A percentile compares a stretch with the other conserved stretches of the same genome.
Conservation (phyloP, 2,888 invertebrate species). For the Pharmacophagus antenor region DNA sequence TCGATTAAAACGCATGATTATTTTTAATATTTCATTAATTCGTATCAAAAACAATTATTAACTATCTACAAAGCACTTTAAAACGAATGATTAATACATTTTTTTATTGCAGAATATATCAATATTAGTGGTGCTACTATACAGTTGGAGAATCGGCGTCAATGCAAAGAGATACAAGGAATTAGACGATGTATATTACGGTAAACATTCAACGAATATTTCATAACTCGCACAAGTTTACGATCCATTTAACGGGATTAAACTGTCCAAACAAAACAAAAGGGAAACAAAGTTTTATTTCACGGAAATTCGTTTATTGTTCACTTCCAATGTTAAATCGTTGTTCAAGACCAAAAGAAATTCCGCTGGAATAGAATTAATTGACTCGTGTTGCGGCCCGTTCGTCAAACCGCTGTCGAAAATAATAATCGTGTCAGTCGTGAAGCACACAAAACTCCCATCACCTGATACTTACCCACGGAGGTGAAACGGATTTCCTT, state of each 20-base stretch:
- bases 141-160: constrained; percentile 88
- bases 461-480: neutral
- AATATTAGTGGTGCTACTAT: constrained; percentile 86
- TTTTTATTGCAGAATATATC: constrained; percentile 85
- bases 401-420: constrained; percentile 23
- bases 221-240: neutral
- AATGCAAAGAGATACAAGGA: constrained; percentile 85
- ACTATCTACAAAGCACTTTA: neutral
- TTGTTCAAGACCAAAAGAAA: constrained; percentile 10
- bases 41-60: neutral
- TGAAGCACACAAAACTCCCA: constrained; percentile 14
- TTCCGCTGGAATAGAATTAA: constrained; percentile 22
- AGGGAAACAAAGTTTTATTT: constrained; percentile 4
- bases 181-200: constrained; percentile 88
- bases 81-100: neutral
- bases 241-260: neutral
- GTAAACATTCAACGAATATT: constrained; percentile 69
- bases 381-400: constrained; percentile 18
- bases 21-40: neutral
- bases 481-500: neutral
- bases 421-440: constrained; percentile 19
- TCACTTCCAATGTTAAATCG: neutral
- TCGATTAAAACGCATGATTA: too few species aligned
- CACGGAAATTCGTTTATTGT: neutral
- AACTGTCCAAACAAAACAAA: neutral